phyloP scores from a whole-genome alignment of 2,797 vertebrate genomes.

The Crocidura indochinensis region DNA sequence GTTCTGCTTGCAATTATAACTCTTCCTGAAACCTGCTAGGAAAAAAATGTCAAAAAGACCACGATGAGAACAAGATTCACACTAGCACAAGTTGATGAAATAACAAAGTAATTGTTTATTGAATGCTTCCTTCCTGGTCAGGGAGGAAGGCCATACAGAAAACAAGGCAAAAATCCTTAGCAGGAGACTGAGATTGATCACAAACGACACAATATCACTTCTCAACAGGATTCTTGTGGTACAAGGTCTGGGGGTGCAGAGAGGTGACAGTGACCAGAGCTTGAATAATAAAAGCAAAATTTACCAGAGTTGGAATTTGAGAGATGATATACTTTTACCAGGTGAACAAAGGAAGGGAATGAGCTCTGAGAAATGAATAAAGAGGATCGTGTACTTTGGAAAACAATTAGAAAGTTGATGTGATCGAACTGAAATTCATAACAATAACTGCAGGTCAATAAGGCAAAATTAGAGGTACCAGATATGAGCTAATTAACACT shows the following conservation, averaged over 20 bases:
- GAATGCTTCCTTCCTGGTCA: neutral
- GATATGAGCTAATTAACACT: neutral
- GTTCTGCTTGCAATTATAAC: no score
- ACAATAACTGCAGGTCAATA: neutral
- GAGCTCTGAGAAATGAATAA: neutral
- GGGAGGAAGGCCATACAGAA: neutral
- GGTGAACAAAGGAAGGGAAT: neutral
- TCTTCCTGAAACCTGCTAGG: no score
- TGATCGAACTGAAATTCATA: neutral
- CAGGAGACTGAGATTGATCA: neutral
- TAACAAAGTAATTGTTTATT: neutral
- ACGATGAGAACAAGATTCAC: neutral
- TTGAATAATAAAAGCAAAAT: neutral
- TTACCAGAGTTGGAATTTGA: slow-evolving; percentile 8
- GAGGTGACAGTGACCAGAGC: neutral
- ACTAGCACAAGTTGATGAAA: neutral
- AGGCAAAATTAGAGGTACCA: slow-evolving; percentile 5
- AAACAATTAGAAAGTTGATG: neutral
- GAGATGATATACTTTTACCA: slow-evolving; percentile 20
- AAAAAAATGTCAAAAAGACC: no score
- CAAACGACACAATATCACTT: neutral
- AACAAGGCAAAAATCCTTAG: neutral
- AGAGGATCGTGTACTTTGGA: neutral
- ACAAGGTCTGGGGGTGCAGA: neutral
- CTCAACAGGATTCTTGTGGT: neutral